Conservation (phyloP, 1,140 invertebrate species). For the Eriocheir sinensis region DNA sequence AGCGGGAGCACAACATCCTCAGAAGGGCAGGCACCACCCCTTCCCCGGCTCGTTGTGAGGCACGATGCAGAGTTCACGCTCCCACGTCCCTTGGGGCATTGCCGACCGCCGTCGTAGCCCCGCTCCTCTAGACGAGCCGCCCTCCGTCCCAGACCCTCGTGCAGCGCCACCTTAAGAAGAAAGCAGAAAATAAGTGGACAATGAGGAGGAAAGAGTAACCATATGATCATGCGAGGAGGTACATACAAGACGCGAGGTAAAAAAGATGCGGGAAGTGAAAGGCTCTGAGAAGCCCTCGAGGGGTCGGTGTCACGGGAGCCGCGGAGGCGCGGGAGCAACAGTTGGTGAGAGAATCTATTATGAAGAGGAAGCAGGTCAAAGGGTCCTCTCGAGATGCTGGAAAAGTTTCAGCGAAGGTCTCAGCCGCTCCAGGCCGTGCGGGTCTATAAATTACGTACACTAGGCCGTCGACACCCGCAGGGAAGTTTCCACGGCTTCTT, state of each 20-base stretch:
- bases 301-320: slow-evolving; percentile 47
- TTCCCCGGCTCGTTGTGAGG: slow-evolving; percentile 40
- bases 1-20: neutral
- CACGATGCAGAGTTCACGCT: slow-evolving; percentile 57
- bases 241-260: slow-evolving; percentile 16
- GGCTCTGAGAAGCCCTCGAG: slow-evolving; percentile 45
- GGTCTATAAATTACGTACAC: slow-evolving; percentile 43
- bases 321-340: slow-evolving; percentile 42
- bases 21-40: neutral
- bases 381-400: slow-evolving; percentile 52
- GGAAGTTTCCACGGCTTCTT: slow-evolving; percentile 34
- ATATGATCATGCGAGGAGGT: slow-evolving; percentile 30
- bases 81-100: slow-evolving; percentile 43
- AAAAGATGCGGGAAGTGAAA: slow-evolving; percentile 63
- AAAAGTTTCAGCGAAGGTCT: slow-evolving; percentile 54
- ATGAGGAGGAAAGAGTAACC: neutral
- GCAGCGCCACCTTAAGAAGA: slow-evolving; percentile 34
- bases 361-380: slow-evolving; percentile 63
- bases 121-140: neutral
- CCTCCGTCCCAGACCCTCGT: neutral
- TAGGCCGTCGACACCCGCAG: slow-evolving; percentile 34
- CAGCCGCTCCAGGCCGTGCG: slow-evolving; percentile 1
- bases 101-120: neutral
- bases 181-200: neutral
- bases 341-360: slow-evolving; percentile 65